Evolutionary conservation across 2,113 vertebrate species (phyloP), one percentile per base, ranked within the genome.

Genomic region (Proteles cristata): DNA sequence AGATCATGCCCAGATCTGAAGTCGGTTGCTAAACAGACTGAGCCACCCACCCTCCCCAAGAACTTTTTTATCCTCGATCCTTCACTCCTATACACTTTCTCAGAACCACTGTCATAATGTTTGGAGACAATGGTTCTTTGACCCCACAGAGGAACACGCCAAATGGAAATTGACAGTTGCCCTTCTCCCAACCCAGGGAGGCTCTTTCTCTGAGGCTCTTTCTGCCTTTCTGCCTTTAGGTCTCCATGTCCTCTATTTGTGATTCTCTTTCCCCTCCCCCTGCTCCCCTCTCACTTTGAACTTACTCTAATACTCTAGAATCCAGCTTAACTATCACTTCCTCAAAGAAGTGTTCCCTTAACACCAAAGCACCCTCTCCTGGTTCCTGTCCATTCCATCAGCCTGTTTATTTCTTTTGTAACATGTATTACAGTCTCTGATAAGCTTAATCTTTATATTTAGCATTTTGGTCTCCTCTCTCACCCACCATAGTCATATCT

Each of bases 401-500:
- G 1, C 31, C 19, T 25, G 0, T 45, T 63, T 85, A 14, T 82
- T 68, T 48, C 35, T 85, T 55, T 79, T 55, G 17, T 25, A 33
- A 31, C 8, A 35, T 26, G 45, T 88, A 28, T 19, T 39, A 74
- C 16, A 69, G 19, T 50, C 39, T 86, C 33, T 71, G 26, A 9
- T 45, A 76, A 88, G n/a, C 8, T 63, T 80, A 43, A 3, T 50
- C 48, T 95, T 82, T 76, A 35, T 25, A 43, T 31, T 45, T 69
- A 61, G 23, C 28, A 28, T 50, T 92, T 76, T 33, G 88, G 23
- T 86, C 84, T 93, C 69, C 26, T 79, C 39, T 25, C 43, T 73
- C 11, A 28, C n/a, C 19, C 23, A 35, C 14, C 1, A 9, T 7
- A 95, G 97, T 0, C 0, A 0, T 23, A 35, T 21, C 7, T 14